Conservation (phyloP, 2,888 invertebrate species). For the Epicampocera succincta region DNA sequence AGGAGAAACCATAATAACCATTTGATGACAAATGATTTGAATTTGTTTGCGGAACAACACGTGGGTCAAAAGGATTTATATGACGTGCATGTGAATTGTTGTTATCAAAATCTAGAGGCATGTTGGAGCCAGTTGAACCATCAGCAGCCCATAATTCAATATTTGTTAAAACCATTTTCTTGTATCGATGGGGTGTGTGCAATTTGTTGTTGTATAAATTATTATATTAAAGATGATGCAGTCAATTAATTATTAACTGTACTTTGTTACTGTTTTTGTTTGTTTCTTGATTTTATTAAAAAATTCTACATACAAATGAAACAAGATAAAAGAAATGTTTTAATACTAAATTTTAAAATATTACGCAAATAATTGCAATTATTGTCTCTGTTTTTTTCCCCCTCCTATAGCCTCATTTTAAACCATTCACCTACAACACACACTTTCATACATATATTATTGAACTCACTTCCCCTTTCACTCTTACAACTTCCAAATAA, state of each 20-base stretch:
- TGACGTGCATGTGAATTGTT: constrained; percentile 64
- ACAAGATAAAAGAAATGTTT: constrained; percentile 50
- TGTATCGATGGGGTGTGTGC: not conserved
- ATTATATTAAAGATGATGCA: not conserved
- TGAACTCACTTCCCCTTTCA: constrained; percentile 20
- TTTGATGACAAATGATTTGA: constrained; percentile 77
- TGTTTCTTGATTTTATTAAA: constrained; percentile 23
- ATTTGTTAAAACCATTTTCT: constrained; percentile 78
- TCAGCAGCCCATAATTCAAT: constrained; percentile 80
- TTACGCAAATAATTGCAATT: constrained; percentile 45
- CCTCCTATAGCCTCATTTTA: not conserved
- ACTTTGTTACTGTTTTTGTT: constrained; percentile 36
- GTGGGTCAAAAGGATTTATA: constrained; percentile 78
- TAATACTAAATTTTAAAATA: constrained; percentile 25
- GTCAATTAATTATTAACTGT: constrained; percentile 48
- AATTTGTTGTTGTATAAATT: not conserved
- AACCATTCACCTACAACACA: constrained; percentile 28
- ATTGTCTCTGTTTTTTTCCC: constrained; percentile 49
- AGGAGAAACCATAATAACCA: constrained; percentile 78
- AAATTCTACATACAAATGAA: constrained; percentile 55
- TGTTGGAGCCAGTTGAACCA: constrained; percentile 67
- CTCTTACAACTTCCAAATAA: constrained; percentile 15
- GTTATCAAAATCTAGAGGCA: constrained; percentile 64
- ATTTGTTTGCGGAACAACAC: constrained; percentile 67
- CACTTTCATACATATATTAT: constrained; percentile 6